A percentile compares a stretch with the other conserved stretches of the same genome.
Evolutionary conservation across 2,888 invertebrate genomes (phyloP).

Genomic region (Lasius fuliginosus): DNA sequence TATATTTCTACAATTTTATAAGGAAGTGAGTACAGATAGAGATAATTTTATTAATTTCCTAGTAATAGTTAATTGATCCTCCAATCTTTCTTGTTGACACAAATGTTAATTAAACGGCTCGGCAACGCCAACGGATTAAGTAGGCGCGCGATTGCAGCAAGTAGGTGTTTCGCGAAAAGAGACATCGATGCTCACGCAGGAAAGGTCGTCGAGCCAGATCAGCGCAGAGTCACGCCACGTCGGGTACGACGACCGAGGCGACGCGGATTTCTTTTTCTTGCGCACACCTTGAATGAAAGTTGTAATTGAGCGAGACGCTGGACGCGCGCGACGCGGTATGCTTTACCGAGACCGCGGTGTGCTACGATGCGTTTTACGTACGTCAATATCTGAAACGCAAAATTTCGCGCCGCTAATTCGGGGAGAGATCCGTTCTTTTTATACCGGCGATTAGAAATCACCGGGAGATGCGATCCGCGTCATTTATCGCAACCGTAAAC

Average conservation of each 20-base stretch:
- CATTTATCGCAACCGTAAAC: constrained; percentile 5
- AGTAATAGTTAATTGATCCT: neutral
- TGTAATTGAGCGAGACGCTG: constrained; percentile 55
- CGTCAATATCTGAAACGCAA: neutral
- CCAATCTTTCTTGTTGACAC: neutral
- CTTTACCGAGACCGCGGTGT: neutral
- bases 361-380: neutral
- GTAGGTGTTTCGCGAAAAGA: constrained; percentile 59
- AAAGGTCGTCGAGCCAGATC: constrained; percentile 66
- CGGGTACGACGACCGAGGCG: constrained; percentile 40
- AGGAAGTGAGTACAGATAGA: neutral
- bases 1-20: neutral
- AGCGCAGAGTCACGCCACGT: constrained; percentile 48
- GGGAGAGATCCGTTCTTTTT: constrained; percentile 39
- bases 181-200: constrained; percentile 71
- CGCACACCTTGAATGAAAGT: constrained; percentile 68
- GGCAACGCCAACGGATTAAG: constrained; percentile 35
- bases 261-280: constrained; percentile 63
- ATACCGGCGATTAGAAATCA: constrained; percentile 31
- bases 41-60: neutral
- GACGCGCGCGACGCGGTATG: neutral
- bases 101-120: constrained; percentile 5
- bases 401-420: constrained; percentile 34
- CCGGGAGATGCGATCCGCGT: constrained; percentile 5
- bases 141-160: constrained; percentile 42